These are phyloP conservation scores for Campaea margaritaria DNA, from an alignment of 2,888 invertebrate genomes.

Conservation along the genomic window DNA sequence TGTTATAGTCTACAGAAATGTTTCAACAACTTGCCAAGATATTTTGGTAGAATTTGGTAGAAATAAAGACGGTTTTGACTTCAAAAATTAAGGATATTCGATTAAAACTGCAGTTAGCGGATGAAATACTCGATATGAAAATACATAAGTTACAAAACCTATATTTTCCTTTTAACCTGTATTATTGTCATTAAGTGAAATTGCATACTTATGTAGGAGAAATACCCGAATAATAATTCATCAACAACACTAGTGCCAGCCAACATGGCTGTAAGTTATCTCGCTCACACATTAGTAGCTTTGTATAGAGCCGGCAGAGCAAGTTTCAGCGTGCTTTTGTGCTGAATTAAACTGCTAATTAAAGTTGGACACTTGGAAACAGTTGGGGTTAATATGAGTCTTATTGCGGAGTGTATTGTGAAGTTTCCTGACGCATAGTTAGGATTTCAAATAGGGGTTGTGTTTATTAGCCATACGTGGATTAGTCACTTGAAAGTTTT, in stretches of 20 bases:
- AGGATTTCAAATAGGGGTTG: too few relatives aligned
- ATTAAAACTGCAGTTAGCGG: too few relatives aligned
- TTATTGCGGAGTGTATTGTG: conserved; percentile 3
- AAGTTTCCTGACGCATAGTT: conserved; percentile 4
- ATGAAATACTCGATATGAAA: too few relatives aligned
- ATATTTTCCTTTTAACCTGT: too few relatives aligned
- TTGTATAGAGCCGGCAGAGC: conserved; percentile 55
- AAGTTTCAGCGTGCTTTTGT: conserved; percentile 55
- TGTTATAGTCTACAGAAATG: too few relatives aligned
- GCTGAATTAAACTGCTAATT: conserved; percentile 64
- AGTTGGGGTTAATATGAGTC: conserved; percentile 46
- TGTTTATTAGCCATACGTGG: not conserved
- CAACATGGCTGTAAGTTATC: conserved; percentile 53
- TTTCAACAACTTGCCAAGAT: too few relatives aligned
- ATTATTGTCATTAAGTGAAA: too few relatives aligned
- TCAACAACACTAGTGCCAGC: conserved; percentile 33
- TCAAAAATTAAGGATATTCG: too few relatives aligned
- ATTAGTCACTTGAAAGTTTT: not conserved
- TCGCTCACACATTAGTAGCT: conserved; percentile 62
- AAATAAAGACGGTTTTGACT: too few relatives aligned
- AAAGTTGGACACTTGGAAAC: conserved; percentile 61
- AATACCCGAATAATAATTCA: conserved; percentile 2
- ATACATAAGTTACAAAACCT: too few relatives aligned
- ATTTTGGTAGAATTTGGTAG: too few relatives aligned
- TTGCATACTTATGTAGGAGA: too few relatives aligned